phyloP scores from a whole-genome alignment of 2,888 invertebrate species.

The Ophonus ardosiacus region DNA sequence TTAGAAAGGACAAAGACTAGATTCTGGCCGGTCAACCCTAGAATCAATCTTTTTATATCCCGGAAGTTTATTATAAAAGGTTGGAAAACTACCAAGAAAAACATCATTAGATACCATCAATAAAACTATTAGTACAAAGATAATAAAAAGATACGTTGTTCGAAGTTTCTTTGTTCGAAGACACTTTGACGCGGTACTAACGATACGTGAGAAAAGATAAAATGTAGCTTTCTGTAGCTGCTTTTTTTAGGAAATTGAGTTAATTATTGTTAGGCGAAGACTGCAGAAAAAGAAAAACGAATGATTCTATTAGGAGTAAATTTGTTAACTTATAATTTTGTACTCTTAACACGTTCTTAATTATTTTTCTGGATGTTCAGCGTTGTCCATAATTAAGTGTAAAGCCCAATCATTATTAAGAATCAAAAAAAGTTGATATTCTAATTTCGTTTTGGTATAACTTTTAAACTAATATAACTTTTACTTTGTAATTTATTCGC shows the following conservation, averaged over 20 bases:
- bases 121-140: too few species aligned
- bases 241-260: not conserved
- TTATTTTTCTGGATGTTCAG: conserved; percentile 4
- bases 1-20: not conserved
- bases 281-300: conserved; percentile 2
- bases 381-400: not conserved
- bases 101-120: not conserved
- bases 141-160: not conserved
- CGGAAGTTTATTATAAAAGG: not conserved
- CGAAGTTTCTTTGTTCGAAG: not conserved
- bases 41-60: not conserved
- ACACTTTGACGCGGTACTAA: not conserved
- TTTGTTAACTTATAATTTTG: conserved; percentile 17
- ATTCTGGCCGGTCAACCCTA: not conserved
- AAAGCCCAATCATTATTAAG: not conserved
- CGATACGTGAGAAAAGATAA: not conserved
- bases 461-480: conserved; percentile 2
- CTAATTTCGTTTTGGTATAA: not conserved
- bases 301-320: conserved; percentile 27
- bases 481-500: not conserved
- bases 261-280: conserved; percentile 12
- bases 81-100: not conserved
- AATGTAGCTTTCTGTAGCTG: not conserved
- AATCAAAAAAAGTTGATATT: not conserved
- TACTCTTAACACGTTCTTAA: not conserved